phyloP scores from a whole-genome alignment of 2,113 vertebrate species.

The Larimichthys crocea region DNA sequence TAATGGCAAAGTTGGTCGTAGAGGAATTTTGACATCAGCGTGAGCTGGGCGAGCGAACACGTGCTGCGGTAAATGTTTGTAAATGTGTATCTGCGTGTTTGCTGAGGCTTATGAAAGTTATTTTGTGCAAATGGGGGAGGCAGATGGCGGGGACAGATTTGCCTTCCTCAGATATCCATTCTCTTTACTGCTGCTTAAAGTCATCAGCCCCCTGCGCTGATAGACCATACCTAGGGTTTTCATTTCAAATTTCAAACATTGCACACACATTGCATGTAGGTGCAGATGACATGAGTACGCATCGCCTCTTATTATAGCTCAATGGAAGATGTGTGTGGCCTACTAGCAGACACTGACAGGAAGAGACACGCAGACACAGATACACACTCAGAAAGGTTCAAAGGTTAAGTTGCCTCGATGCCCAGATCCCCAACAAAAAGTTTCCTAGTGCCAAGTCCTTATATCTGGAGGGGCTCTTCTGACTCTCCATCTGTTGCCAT shows the following conservation, averaged over 20 bases:
- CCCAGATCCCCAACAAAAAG: conserved; percentile 76
- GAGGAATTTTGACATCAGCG: conserved; percentile 22
- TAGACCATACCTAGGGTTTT: conserved; percentile 15
- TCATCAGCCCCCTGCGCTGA: conserved; percentile 34
- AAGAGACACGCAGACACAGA: conserved; percentile 48
- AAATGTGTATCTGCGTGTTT: conserved; percentile 61
- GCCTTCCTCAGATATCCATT: conserved; percentile 56
- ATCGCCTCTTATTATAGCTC: conserved; percentile 6
- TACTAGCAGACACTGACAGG: conserved; percentile 25
- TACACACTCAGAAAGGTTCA: conserved; percentile 59
- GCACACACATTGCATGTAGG: conserved; percentile 11
- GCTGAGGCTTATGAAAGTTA: conserved; percentile 66
- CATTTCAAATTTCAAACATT: conserved; percentile 9
- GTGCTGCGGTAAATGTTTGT: conserved; percentile 36
- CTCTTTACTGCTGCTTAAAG: conserved; percentile 48
- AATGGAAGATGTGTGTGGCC: neutral
- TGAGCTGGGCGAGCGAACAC: neutral
- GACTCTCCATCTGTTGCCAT: conserved; percentile 86
- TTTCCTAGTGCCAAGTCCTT: conserved; percentile 75
- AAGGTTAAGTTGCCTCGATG: conserved; percentile 78
- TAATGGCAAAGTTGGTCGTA: neutral
- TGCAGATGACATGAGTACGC: neutral
- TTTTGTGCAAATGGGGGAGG: conserved; percentile 61
- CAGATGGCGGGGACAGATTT: conserved; percentile 79
- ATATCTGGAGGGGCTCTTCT: conserved; percentile 81